Evolutionary conservation across 2,888 invertebrate genomes (phyloP), one percentile per base, ranked within the genome.

Genomic region (Deroplatys truncata): DNA sequence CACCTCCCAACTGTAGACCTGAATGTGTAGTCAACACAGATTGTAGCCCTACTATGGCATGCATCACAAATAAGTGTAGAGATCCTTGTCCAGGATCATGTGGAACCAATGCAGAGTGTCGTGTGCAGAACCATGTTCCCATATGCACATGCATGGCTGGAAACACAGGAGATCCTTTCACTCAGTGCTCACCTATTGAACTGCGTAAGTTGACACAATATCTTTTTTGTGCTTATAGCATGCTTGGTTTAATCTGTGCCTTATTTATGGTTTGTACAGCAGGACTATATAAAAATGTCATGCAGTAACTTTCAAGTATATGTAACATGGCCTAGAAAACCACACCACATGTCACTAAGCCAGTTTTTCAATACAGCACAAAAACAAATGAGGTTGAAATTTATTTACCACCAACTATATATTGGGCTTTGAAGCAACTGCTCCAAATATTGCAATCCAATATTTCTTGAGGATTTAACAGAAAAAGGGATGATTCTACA

Each of bases 91-190:
- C 93, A 35, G 94, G 94, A 20, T 93, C 94, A 29, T 94, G 94
- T 92, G 95, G 94, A 25, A 92, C 93, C n/a, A 93, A 93, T 91
- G 94, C 94, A n/a, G 92, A 93, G 89, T 94, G 94, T 91, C 91
- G 92, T 82, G 93, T 94, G 35, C 93, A 92, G 91, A 94, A 93
- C 92, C 93, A 94, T 90, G 93, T 93, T 49, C 94, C 94, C 16
- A 93, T 93, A 84, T 94, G 94, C 91, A 94, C 94, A 35, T 96
- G 96, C 92, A 94, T 94, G 5, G 92, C 93, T 89, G 96, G 96
- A 85, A 95, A 95, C 92, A 95, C 95, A 89, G 98, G 98, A 83
- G 96, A 97, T 95, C 96, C 97, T 82, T 97, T 97, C 92, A 95
- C 95, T 82, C 94, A 95, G 91, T 97, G 97, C 92, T 94, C 93